phyloP scores from a whole-genome alignment of 2,888 invertebrate species.

The Heliconius erato region DNA sequence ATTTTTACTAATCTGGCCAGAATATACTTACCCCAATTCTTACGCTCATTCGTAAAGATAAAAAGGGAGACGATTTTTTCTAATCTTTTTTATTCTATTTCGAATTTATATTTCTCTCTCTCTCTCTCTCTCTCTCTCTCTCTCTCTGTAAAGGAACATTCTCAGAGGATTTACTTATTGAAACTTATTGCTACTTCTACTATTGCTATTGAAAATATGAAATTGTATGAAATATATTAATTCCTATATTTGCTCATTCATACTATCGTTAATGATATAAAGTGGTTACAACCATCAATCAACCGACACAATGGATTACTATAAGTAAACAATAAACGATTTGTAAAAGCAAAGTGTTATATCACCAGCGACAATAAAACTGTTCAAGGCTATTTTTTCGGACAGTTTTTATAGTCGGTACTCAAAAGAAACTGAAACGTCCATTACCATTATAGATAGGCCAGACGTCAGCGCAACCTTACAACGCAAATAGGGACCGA shows the following conservation, averaged over 20 bases:
- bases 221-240: no score
- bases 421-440: slow-evolving; percentile 19
- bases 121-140: no score
- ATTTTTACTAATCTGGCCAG: no score
- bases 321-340: slow-evolving; percentile 13
- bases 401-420: slow-evolving; percentile 17
- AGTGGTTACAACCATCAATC: background rate
- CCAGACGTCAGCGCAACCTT: slow-evolving; percentile 53
- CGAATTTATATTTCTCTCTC: no score
- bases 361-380: slow-evolving; percentile 3
- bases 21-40: no score
- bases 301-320: slow-evolving; percentile 1
- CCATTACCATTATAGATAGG: slow-evolving; percentile 45
- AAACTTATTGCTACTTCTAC: no score
- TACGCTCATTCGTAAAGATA: no score
- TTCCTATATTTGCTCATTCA: background rate
- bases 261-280: background rate
- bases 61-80: no score
- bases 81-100: no score
- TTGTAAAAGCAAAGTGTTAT: slow-evolving; percentile 8
- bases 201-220: no score
- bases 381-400: slow-evolving; percentile 21
- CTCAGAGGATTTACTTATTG: no score
- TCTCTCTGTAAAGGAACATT: no score
- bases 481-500: slow-evolving; percentile 39